phyloP scores from a whole-genome alignment of 37 sponge, comb jelly and placozoan genomes.

The Mnemiopsis leidyi region DNA sequence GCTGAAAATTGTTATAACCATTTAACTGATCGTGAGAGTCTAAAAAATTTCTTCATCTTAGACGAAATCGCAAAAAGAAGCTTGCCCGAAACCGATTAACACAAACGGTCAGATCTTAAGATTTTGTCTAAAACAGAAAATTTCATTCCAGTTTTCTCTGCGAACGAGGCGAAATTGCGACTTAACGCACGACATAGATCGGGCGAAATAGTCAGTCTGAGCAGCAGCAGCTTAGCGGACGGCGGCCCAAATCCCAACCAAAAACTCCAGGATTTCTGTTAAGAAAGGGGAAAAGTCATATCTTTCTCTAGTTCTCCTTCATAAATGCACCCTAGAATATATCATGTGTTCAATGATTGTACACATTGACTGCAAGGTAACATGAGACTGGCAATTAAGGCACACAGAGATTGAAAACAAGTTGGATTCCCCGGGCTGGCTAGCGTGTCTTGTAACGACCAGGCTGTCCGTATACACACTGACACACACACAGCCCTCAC shows the following conservation, averaged over 20 bases:
- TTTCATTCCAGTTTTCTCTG: not conserved
- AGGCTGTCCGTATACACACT: not conserved
- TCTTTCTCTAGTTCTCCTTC: too few species aligned
- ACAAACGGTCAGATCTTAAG: not conserved
- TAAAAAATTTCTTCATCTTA: not conserved
- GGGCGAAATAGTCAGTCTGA: not conserved
- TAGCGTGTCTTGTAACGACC: not conserved
- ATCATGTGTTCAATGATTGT: not conserved
- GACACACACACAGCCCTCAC: not conserved
- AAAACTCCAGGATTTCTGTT: too few species aligned
- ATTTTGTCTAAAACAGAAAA: not conserved
- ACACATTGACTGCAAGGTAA: not conserved
- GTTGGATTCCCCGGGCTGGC: not conserved
- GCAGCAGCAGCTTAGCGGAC: not conserved
- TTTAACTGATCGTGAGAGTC: not conserved
- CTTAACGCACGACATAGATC: not conserved
- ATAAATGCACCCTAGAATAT: not conserved
- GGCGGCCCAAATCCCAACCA: too few species aligned
- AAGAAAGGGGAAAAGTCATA: too few species aligned
- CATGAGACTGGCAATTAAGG: not conserved
- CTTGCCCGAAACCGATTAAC: not conserved
- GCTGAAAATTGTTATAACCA: not conserved
- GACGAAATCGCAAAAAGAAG: not conserved
- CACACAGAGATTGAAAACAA: not conserved
- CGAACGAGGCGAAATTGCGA: not conserved